Base-by-base conservation (phyloP, 2,113 vertebrate species). In the Aramus guarauna region DNA sequence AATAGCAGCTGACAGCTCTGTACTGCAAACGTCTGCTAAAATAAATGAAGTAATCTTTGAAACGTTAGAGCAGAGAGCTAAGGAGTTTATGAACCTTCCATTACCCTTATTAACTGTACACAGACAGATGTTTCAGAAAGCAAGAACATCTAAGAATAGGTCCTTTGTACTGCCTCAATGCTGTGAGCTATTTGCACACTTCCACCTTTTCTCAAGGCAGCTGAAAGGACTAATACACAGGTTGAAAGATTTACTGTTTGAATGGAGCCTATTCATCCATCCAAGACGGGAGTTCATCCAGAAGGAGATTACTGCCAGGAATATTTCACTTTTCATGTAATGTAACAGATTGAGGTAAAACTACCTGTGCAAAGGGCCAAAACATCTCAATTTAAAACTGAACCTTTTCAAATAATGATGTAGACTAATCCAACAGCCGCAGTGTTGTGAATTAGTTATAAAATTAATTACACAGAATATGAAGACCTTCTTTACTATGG, bases 1-100 rank as follows among this genome's bases (percentile, higher is more conserved):
- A 92, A 88, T 36, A 85, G 87, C 64, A 85, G 84, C 68, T 92
- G 94, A 90, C 63, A 96, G 92, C 55, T 76, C 72, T 53, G 66
- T 59, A 23, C 59, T 59, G 68, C 67, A 74, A 83, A 88, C 0
- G 1, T 37, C 92, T 52, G 63, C 56, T 68, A 75, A 62, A 90
- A 88, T 72, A 74, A 96, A 93, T 36, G 56, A 89, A 91, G 45
- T 81, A 8, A 94, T 81, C 72, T 64, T 79, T 10, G 22, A 92
- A 88, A 94, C 64, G 48, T 36, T 81, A 67, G 75, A 94, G 83
- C 8, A 2, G 56, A 77, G 66, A 89, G 64, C 64, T 78, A 45
- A 92, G 72, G 83, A 89, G 83, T 92, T 94, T 81, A 75, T 71
- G 48, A 78, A 81, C 62, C 58, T 91, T 89, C 68, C 69, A 79